Evolutionary conservation across 2,113 vertebrate genomes (phyloP), one percentile per base, ranked within the genome.

Genomic region (Cyanoderma ruficeps): DNA sequence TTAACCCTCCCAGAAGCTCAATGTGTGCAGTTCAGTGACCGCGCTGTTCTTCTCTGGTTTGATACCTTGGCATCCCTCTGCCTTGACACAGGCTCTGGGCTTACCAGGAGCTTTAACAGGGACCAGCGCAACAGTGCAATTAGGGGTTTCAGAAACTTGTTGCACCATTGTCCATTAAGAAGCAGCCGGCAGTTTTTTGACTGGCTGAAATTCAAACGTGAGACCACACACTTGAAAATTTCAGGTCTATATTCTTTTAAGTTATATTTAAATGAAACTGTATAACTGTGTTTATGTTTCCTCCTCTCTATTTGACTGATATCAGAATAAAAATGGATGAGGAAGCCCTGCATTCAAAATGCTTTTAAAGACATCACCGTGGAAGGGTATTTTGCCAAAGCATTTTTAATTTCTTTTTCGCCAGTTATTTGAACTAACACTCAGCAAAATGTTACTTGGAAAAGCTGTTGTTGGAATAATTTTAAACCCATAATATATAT

Each of bases 1-100:
- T 98, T 87, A 99, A 98, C 97, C 98, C 98, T 94, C 99, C 99
- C 35, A 98, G 99, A 95, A 99, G 99, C 97, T 99, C 99, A 23
- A 98, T 99, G 99, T 99, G 99, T 98, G 97, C 98, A 67, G 96
- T 98, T 71, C 98, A 98, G 41, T 98, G 98, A 98, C 94, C 16
- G 14, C 21, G 15, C 68, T 49, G 5, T 28, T 90, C 59, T 63
- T 53, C 83, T 84, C 35, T 70, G 64, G 53, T 67, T 74, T 41
- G 68, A 56, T 81, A 71, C 82, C 37, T 87, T 90, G 77, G 96
- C 97, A 93, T 84, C 88, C 89, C 94, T 61, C 61, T 81, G 57
- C 94, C 93, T 86, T 64, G 46, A 67, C 33, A 37, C 55, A 93
- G 90, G 71, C 94, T 91, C 18, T 56, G 37, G 85, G 83, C 65